Conservation (phyloP, 2,113 vertebrate species). For the Xenus cinereus region DNA sequence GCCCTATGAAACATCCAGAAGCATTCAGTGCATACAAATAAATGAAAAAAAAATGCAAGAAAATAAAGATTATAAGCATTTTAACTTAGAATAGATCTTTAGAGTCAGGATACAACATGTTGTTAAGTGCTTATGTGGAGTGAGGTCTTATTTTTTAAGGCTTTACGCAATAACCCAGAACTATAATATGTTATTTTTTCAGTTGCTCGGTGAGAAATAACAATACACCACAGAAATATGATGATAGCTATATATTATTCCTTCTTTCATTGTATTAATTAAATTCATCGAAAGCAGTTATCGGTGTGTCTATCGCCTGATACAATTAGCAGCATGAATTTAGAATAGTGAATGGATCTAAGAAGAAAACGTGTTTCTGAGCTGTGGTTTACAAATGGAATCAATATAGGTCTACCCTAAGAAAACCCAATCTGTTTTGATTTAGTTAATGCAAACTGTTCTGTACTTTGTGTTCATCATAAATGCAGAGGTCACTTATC, state of each 20-base stretch:
- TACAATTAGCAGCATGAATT: not conserved
- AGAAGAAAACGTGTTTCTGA: not conserved
- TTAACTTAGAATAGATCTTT: not conserved
- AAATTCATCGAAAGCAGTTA: not conserved
- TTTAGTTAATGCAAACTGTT: not conserved
- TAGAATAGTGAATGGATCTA: not conserved
- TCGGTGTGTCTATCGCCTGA: not conserved
- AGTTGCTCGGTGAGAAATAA: not conserved
- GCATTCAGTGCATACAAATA: not conserved
- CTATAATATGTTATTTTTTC: not conserved
- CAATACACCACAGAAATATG: not conserved
- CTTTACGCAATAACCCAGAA: not conserved
- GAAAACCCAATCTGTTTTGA: not conserved
- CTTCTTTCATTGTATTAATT: not conserved
- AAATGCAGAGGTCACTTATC: not conserved
- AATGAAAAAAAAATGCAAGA: not conserved
- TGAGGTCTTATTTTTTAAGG: not conserved
- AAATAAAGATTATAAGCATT: not conserved
- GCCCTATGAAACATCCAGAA: not conserved
- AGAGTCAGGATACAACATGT: not conserved
- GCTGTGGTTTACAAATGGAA: not conserved
- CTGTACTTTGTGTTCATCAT: not conserved
- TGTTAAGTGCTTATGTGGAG: not conserved
- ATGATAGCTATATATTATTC: not conserved
- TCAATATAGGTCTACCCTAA: not conserved